These are phyloP conservation scores for Asbolus verrucosus DNA, from an alignment of 1,140 invertebrate genomes.

Conservation along the genomic window DNA sequence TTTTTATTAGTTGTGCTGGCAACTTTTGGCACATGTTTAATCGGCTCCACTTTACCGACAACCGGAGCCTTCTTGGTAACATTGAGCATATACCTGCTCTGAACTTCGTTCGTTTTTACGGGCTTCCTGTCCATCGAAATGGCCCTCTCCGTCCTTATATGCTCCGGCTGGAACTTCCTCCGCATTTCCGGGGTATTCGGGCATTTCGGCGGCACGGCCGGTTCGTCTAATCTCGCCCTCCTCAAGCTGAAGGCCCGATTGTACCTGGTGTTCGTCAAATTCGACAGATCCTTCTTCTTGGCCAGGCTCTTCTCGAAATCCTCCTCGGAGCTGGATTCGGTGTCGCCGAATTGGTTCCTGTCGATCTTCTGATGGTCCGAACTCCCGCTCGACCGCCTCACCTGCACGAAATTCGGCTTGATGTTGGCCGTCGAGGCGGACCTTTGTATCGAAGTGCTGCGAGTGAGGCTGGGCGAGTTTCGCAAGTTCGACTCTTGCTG, in stretches of 20 bases:
- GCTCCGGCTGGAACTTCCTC: constrained; percentile 60
- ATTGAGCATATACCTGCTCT: constrained; percentile 62
- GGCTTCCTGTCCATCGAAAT: constrained; percentile 63
- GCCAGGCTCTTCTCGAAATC: constrained; percentile 60
- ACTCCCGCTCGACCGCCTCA: constrained; percentile 47
- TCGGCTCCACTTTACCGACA: constrained; percentile 28
- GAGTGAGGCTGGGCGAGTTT: constrained; percentile 56
- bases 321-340: constrained; percentile 63
- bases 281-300: constrained; percentile 59
- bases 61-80: constrained; percentile 56
- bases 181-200: constrained; percentile 69
- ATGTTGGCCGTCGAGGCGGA: constrained; percentile 62
- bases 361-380: constrained; percentile 61
- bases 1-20: constrained; percentile 50
- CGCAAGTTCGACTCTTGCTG: constrained; percentile 57
- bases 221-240: constrained; percentile 61
- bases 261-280: constrained; percentile 68
- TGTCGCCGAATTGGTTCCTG: constrained; percentile 62
- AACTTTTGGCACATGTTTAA: constrained; percentile 58
- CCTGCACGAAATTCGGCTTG: constrained; percentile 54
- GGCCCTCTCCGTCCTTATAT: constrained; percentile 56
- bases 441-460: constrained; percentile 59
- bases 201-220: constrained; percentile 62
- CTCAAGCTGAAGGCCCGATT: constrained; percentile 67
- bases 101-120: constrained; percentile 60